Percentiles rank a stretch among this genome's conserved stretches.
phyloP scores from a whole-genome alignment of 1,140 invertebrate genomes.

The Formica selysi region DNA sequence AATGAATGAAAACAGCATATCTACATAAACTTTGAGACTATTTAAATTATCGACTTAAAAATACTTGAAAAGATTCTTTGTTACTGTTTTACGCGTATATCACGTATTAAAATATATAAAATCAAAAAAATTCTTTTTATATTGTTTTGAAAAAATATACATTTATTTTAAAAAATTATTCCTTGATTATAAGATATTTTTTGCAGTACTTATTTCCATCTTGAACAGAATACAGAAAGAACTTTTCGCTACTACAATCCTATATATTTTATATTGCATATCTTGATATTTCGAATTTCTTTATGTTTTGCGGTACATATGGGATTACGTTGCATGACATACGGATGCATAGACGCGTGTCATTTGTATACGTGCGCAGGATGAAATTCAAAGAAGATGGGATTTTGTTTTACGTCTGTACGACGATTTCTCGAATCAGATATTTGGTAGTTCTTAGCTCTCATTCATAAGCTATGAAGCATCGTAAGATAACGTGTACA shows the following conservation, averaged over 20 bases:
- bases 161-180: not conserved
- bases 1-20: not conserved
- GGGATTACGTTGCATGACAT: slow-evolving; percentile 2
- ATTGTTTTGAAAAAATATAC: not conserved
- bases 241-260: not conserved
- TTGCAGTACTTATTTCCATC: not conserved
- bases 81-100: too few relatives aligned
- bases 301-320: slow-evolving; percentile 4
- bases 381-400: slow-evolving; percentile 27
- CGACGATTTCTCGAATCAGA: slow-evolving; percentile 10
- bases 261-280: slow-evolving; percentile 29
- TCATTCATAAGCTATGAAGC: slow-evolving; percentile 31
- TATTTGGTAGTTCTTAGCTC: not conserved
- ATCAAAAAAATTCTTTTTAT: not conserved
- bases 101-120: not conserved
- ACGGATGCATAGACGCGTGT: slow-evolving; percentile 10
- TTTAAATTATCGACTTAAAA: not conserved
- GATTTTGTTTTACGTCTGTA: slow-evolving; percentile 41
- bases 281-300: slow-evolving; percentile 9
- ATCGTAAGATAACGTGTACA: not conserved
- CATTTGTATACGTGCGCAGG: not conserved
- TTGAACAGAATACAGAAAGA: not conserved
- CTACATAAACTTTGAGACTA: not conserved
- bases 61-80: not conserved
- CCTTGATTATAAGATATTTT: not conserved